Conservation (phyloP, 2,888 invertebrate species). For the Tiliacea citrago region DNA sequence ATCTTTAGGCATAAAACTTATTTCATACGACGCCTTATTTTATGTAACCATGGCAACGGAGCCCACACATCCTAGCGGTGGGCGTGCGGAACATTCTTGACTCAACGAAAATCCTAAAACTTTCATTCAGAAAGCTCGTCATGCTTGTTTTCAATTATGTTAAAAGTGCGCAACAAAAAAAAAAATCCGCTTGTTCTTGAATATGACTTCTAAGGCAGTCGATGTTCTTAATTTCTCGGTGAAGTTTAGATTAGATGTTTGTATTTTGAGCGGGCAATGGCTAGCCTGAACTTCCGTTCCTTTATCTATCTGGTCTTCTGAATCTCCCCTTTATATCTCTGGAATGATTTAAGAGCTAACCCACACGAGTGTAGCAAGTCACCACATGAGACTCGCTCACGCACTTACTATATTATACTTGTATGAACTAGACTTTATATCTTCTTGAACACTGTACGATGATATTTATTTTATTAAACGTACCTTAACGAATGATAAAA, state of each 20-base stretch:
- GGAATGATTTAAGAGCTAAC: conserved; percentile 59
- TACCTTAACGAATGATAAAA: conserved; percentile 12
- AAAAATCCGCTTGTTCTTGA: neutral
- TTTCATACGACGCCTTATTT: neutral
- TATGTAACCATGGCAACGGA: neutral
- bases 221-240: conserved; percentile 16
- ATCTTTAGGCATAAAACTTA: neutral
- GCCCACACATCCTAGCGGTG: neutral
- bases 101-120: conserved; percentile 1
- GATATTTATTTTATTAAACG: conserved; percentile 22
- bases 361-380: conserved; percentile 54
- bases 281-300: conserved; percentile 54
- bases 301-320: conserved; percentile 54
- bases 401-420: conserved; percentile 26
- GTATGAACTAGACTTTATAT: conserved; percentile 31
- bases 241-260: too few species aligned
- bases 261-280: conserved; percentile 53
- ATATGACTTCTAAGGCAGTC: conserved; percentile 12
- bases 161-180: conserved; percentile 14
- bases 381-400: conserved; percentile 38
- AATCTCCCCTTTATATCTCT: conserved; percentile 52
- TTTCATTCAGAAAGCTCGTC: conserved; percentile 18
- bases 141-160: conserved; percentile 24
- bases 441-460: conserved; percentile 19
- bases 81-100: conserved; percentile 21